Evolutionary conservation across 53 echinoderm and acorn worm genomes (phyloP).

Genomic region (Luidia sarsii): DNA sequence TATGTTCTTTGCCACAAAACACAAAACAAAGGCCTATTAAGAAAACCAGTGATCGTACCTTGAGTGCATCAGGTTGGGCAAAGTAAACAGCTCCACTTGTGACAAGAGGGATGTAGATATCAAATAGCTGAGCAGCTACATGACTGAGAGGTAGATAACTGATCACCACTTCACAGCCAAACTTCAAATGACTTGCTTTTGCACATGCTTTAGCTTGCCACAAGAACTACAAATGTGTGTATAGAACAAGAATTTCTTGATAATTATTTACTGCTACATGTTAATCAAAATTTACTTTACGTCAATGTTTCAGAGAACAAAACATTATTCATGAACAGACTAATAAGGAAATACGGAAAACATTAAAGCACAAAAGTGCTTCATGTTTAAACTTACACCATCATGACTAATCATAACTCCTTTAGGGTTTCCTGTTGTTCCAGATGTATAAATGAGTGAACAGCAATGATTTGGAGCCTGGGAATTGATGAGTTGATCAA

Average conservation of each 20-base stretch:
- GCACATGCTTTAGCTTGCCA: slow-evolving; percentile 71
- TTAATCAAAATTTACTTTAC: background rate
- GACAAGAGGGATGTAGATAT: slow-evolving; percentile 83
- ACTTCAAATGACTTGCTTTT: slow-evolving; percentile 56
- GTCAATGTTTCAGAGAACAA: background rate
- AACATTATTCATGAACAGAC: background rate
- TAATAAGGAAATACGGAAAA: too few relatives aligned
- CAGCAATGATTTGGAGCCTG: slow-evolving; percentile 97
- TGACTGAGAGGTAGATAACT: slow-evolving; percentile 96
- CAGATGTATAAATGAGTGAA: slow-evolving; percentile 96
- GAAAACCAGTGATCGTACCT: slow-evolving; percentile 66
- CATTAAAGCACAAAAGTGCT: background rate
- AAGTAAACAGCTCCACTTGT: slow-evolving; percentile 80
- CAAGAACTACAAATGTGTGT: slow-evolving; percentile 47
- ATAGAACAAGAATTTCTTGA: too few relatives aligned
- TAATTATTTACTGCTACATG: background rate
- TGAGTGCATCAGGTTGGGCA: slow-evolving; percentile 97
- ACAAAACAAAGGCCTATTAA: too few relatives aligned
- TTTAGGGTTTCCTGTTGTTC: slow-evolving; percentile 92
- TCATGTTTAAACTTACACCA: slow-evolving; percentile 71
- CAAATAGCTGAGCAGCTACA: slow-evolving; percentile 94
- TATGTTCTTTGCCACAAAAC: too few relatives aligned
- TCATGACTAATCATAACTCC: slow-evolving; percentile 99
- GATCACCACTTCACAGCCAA: slow-evolving; percentile 57
- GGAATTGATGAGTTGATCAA: slow-evolving; percentile 76